These are phyloP conservation scores for Macrosoma leucophasiata DNA, from an alignment of 2,888 invertebrate genomes.

Conservation along the genomic window DNA sequence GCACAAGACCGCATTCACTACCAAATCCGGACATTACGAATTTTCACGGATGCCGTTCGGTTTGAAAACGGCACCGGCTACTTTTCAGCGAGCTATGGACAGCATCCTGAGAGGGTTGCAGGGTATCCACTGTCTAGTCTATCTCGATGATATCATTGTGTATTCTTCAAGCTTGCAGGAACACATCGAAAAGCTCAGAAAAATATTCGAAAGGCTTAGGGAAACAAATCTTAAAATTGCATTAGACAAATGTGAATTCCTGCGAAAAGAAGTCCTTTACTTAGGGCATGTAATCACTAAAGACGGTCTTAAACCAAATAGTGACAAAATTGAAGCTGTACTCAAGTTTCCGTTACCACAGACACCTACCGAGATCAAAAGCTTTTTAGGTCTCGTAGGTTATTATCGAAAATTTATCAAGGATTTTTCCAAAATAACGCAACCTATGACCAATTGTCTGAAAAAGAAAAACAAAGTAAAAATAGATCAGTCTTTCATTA, in stretches of 20 bases:
- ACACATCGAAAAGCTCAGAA: slow-evolving; percentile 19
- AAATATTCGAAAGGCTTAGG: slow-evolving; percentile 25
- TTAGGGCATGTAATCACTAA: slow-evolving; percentile 23
- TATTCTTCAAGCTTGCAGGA: slow-evolving; percentile 27
- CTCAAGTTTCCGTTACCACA: slow-evolving; percentile 28
- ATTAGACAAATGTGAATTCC: slow-evolving; percentile 26
- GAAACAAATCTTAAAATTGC: slow-evolving; percentile 25
- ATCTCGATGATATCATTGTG: slow-evolving; percentile 40
- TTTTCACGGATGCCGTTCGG: slow-evolving; percentile 31
- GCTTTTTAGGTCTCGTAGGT: slow-evolving; percentile 38
- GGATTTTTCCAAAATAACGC: slow-evolving; percentile 25
- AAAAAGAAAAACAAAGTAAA: slow-evolving; percentile 21
- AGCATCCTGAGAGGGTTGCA: slow-evolving; percentile 35
- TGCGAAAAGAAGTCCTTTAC: slow-evolving; percentile 24
- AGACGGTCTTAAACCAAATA: slow-evolving; percentile 14
- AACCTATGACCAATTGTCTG: slow-evolving; percentile 26
- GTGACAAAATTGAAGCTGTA: slow-evolving; percentile 27
- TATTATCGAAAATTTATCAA: slow-evolving; percentile 42
- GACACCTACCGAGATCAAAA: slow-evolving; percentile 27
- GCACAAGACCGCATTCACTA: slow-evolving; percentile 28
- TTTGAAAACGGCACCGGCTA: slow-evolving; percentile 37
- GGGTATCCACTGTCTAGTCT: slow-evolving; percentile 35
- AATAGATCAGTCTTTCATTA: slow-evolving; percentile 17
- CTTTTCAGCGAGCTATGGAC: slow-evolving; percentile 45
- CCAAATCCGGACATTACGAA: slow-evolving; percentile 27